These are phyloP conservation scores for Notoglanidium macrostoma DNA, from an alignment of 2,797 vertebrate species.

Conservation along the genomic window DNA sequence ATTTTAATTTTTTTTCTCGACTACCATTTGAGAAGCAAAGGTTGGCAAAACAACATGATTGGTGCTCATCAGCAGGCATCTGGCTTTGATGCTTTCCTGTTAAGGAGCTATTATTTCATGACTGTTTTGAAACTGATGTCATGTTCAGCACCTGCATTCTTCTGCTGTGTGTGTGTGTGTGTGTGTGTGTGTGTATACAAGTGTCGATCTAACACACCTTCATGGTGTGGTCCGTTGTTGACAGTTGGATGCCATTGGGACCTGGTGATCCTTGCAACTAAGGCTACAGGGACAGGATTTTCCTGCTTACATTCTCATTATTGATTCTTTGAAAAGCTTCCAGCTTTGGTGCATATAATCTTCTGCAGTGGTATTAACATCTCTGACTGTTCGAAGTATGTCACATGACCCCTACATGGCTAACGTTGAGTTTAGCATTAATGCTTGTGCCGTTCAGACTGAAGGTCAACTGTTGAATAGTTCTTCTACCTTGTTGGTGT, in stretches of 20 bases:
- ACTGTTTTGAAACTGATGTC: neutral
- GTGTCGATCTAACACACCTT: conserved; percentile 12
- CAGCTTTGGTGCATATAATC: neutral
- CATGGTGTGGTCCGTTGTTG: conserved; percentile 3
- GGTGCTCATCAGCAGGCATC: too few species aligned
- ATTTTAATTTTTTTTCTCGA: too few species aligned
- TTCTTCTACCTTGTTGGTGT: neutral
- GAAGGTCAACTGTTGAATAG: neutral
- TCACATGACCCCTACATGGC: neutral
- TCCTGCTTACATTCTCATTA: conserved; percentile 4
- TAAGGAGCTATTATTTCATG: neutral
- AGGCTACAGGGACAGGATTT: conserved; percentile 27
- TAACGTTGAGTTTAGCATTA: neutral
- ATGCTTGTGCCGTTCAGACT: neutral
- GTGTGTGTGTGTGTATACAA: neutral
- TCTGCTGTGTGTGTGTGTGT: too few species aligned
- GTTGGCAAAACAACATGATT: neutral
- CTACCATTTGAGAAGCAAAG: neutral
- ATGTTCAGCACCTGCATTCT: neutral
- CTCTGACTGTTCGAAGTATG: neutral
- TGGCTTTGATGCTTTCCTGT: neutral
- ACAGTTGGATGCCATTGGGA: neutral
- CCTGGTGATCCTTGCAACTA: neutral
- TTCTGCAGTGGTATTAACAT: neutral
- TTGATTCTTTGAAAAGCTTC: conserved; percentile 1